A percentile compares a stretch with the other conserved stretches of the same genome.
These are phyloP conservation scores for Ceyx melanurus DNA, from an alignment of 2,113 vertebrate genomes.

Conservation along the genomic window DNA sequence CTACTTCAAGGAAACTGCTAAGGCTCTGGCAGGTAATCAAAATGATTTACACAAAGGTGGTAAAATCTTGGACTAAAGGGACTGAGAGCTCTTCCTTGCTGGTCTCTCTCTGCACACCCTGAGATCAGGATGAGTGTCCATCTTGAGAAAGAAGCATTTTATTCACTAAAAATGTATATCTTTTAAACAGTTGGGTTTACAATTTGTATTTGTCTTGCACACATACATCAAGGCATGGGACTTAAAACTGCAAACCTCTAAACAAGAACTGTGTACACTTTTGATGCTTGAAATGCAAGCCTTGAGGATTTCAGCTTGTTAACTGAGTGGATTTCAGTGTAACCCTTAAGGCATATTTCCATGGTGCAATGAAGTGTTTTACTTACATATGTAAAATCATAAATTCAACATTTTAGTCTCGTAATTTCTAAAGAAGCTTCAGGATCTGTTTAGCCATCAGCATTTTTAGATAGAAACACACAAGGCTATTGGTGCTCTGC, in stretches of 20 bases:
- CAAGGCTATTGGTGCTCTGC: background rate
- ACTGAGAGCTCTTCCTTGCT: background rate
- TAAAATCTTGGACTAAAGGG: background rate
- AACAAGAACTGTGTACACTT: background rate
- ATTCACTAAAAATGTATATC: background rate
- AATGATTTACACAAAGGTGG: background rate
- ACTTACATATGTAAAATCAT: background rate
- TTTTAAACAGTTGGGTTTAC: background rate
- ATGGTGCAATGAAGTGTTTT: background rate
- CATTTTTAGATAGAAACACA: background rate
- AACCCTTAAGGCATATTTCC: background rate
- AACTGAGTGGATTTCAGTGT: background rate
- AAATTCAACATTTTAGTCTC: background rate
- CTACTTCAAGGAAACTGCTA: conserved; percentile 91
- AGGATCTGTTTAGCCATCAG: background rate
- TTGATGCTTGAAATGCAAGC: background rate
- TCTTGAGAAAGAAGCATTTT: background rate
- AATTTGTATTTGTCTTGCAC: background rate
- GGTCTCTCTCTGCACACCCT: background rate
- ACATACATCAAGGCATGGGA: background rate
- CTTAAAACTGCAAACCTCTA: background rate
- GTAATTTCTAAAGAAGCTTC: background rate
- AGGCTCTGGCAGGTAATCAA: conserved; percentile 84
- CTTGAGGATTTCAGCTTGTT: background rate
- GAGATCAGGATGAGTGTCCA: background rate